Evolutionary conservation across 2,797 vertebrate species (phyloP), one percentile per base, ranked within the genome.

Genomic region (Leptatherina wallacei): DNA sequence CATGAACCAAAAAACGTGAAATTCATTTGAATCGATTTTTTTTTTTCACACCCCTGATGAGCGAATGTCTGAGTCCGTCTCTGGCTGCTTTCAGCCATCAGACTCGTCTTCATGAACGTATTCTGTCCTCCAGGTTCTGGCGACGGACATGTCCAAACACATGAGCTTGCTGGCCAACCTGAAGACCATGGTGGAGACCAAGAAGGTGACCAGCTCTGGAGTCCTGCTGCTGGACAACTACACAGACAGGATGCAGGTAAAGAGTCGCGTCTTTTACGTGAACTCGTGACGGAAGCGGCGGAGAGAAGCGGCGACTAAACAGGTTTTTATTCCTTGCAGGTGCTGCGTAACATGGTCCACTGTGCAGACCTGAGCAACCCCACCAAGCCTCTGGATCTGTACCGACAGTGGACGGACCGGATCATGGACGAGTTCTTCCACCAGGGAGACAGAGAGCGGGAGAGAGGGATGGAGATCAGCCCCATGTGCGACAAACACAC

Each of bases 341-440:
- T 99, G 75, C 95, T 99, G 87, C 94, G 97, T 44, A 99, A 97
- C 73, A 99, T 99, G 98, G 97, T 99, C 40, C 98, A 99, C 85
- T 99, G 98, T 71, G 98, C 98, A 0, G 98, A 99, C 85, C 93
- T 99, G 84, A 99, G 98, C 78, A 99, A 99, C 77, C 98, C 98
- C 74, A 99, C 98, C 66, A 99, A 99, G 83, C 96, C 98, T 2
- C 92, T 99, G 93, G 97, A 98, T 78, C 89, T 99, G 69, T 99
- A 99, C 91, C 94, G 96, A 16, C 98, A 99, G 83, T 99, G 98
- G 98, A 99, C 98, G 0, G 96, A 98, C 93, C 94, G 98, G 71
- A 99, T 99, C 93, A 99, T 99, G 98, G 95, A 99, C 1, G 98
- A 99, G 87, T 99, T 99, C 93, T 99, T 99, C 94, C 97, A 99